These are phyloP conservation scores for Nymphalis io DNA, from an alignment of 1,140 invertebrate species.

Conservation along the genomic window DNA sequence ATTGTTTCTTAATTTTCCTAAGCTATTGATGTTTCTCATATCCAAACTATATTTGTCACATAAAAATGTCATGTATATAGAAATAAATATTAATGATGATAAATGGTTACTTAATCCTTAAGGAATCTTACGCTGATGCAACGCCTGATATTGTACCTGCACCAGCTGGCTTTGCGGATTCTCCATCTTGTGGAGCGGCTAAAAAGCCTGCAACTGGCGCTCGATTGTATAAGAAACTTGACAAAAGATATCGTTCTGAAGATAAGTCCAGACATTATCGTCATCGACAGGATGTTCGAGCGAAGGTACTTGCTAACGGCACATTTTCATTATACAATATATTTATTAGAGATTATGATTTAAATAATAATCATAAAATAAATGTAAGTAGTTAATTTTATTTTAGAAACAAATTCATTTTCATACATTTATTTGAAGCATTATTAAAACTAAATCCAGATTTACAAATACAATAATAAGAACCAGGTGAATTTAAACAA, in stretches of 20 bases:
- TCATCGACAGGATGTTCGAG: constrained; percentile 85
- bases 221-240: constrained; percentile 89
- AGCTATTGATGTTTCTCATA: no score
- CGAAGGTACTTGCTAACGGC: constrained; percentile 82
- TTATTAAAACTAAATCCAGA: background rate
- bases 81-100: background rate
- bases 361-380: background rate
- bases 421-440: background rate
- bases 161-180: constrained; percentile 92
- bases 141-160: constrained; percentile 90
- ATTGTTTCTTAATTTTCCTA: no score
- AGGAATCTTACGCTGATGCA: constrained; percentile 80
- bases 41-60: no score
- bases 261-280: constrained; percentile 86
- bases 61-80: no score
- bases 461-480: constrained; percentile 1
- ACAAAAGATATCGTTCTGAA: constrained; percentile 91
- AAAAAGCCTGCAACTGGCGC: constrained; percentile 76
- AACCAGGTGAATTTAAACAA: background rate
- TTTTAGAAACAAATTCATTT: background rate
- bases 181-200: constrained; percentile 83
- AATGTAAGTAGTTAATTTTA: background rate
- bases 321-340: no score
- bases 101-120: background rate
- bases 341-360: no score